phyloP scores from a whole-genome alignment of 2,797 vertebrate genomes.

The Clamator glandarius region DNA sequence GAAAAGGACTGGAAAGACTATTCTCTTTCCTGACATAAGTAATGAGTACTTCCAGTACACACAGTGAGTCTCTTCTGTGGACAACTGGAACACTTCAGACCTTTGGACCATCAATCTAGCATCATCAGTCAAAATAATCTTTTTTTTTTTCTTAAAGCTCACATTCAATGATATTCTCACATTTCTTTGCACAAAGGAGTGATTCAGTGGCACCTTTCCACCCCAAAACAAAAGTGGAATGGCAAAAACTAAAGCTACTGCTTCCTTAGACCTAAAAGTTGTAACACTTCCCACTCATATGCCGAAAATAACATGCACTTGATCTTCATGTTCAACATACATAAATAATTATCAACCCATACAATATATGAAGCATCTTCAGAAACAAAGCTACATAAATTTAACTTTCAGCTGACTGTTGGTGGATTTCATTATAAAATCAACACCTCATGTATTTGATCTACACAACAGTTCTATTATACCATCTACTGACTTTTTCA shows the following conservation, averaged over 20 bases:
- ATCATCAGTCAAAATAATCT: background rate
- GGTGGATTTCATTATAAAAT: background rate
- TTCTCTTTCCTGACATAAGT: background rate
- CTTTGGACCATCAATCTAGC: background rate
- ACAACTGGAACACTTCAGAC: background rate
- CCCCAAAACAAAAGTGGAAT: background rate
- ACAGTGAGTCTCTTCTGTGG: background rate
- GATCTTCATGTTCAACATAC: background rate
- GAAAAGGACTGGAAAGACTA: background rate
- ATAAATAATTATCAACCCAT: background rate
- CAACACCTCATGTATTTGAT: background rate
- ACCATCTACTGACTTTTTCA: background rate
- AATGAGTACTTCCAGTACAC: background rate
- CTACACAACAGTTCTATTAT: background rate
- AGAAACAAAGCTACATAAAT: background rate
- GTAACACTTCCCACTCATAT: background rate
- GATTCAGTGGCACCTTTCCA: background rate
- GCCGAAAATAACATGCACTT: background rate
- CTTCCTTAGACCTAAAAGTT: background rate
- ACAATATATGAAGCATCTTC: background rate
- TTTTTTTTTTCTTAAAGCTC: background rate
- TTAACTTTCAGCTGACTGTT: background rate
- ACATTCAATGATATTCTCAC: background rate
- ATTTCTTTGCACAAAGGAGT: background rate
- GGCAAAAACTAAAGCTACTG: background rate